Evolutionary conservation across 2,888 invertebrate species (phyloP).

Genomic region (Eurytoma californica): DNA sequence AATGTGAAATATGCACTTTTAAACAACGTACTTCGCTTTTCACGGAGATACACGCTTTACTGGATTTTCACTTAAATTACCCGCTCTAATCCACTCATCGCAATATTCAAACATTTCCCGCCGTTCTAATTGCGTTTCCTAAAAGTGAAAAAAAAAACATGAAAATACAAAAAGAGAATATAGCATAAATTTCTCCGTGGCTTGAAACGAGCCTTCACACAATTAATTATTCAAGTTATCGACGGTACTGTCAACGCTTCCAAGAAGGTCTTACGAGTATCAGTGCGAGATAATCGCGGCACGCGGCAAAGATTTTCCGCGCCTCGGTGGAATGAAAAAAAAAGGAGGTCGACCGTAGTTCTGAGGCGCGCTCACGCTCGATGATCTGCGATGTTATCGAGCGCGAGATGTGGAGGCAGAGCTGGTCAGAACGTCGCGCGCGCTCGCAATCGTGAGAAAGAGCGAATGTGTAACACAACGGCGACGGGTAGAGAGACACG

Average conservation of each 20-base stretch:
- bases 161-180: neutral
- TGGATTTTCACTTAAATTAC: no score
- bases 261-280: no score
- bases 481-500: neutral
- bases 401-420: conserved; percentile 25
- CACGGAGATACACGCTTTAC: neutral
- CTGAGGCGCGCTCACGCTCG: conserved; percentile 9
- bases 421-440: conserved; percentile 15
- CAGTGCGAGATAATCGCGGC: neutral
- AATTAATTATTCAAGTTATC: no score
- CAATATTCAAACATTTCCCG: no score
- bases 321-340: conserved; percentile 8
- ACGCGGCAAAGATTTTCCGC: conserved; percentile 12
- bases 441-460: conserved; percentile 40
- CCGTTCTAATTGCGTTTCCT: no score
- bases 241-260: no score
- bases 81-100: no score
- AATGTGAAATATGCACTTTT: conserved; percentile 11
- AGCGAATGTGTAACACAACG: conserved; percentile 34
- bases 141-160: neutral
- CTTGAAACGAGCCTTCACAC: no score
- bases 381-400: conserved; percentile 26
- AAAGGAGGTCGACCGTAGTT: conserved; percentile 38
- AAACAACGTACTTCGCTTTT: conserved; percentile 9
- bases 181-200: no score